Percentiles rank a stretch among this genome's conserved stretches.
phyloP scores from a whole-genome alignment of 2,113 vertebrate species.

The Dissostichus mawsoni region DNA sequence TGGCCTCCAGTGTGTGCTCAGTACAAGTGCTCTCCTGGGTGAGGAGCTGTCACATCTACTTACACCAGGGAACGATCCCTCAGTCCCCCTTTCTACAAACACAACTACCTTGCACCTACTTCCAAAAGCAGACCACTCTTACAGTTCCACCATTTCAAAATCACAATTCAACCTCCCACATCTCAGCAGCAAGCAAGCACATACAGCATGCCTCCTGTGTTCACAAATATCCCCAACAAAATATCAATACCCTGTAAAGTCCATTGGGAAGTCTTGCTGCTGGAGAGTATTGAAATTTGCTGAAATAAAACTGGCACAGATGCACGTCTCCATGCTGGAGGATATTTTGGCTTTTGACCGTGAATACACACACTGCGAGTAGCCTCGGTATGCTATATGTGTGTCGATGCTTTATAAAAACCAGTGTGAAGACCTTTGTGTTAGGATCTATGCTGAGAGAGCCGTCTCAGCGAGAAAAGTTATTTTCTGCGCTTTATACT shows the following conservation, averaged over 20 bases:
- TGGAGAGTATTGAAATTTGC: conserved; percentile 15
- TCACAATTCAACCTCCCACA: conserved; percentile 15
- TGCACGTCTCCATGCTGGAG: conserved; percentile 17
- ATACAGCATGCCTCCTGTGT: background rate
- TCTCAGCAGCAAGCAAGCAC: conserved; percentile 28
- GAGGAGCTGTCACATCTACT: conserved; percentile 81
- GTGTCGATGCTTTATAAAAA: background rate
- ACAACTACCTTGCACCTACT: conserved; percentile 46
- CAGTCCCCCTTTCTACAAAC: conserved; percentile 49
- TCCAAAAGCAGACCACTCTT: conserved; percentile 37
- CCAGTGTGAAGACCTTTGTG: conserved; percentile 35
- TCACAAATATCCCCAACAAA: conserved; percentile 19
- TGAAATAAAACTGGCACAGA: conserved; percentile 37
- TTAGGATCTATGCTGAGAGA: conserved; percentile 36
- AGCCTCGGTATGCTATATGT: background rate
- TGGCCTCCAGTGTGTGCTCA: conserved; percentile 75
- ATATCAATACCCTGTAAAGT: conserved; percentile 31
- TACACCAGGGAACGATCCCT: conserved; percentile 71
- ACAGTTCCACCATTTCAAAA: conserved; percentile 27
- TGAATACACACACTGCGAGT: background rate
- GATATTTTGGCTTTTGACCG: conserved; percentile 34
- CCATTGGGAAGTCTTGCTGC: conserved; percentile 5
- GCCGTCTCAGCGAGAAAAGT: conserved; percentile 43
- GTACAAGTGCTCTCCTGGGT: conserved; percentile 80
- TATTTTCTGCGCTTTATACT: conserved; percentile 47